Evolutionary conservation across 2,797 vertebrate genomes (phyloP), one percentile per base, ranked within the genome.

Genomic region (Falco berigora): DNA sequence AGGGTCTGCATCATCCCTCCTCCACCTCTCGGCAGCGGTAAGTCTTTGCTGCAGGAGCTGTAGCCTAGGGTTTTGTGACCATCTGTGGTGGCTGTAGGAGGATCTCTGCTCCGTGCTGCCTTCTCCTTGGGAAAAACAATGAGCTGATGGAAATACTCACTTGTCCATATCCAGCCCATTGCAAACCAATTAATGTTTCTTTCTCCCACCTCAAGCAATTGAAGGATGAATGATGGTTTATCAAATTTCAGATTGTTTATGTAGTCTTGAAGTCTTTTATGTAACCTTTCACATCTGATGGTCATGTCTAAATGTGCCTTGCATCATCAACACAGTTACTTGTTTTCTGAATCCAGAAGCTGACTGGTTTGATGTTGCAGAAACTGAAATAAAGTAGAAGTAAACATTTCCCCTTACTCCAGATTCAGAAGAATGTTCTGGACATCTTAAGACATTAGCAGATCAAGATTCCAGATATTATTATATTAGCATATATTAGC

Each of bases 281-380:
- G 32, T 72, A 67, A 44, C 11, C 34, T 77, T 92, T 63, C 20
- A 30, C 30, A 11, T 42, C 11, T 17, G 47, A 10, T 52, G 13
- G 28, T 52, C 1, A 0, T 19, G 3, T 68, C 47, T 62, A 30
- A 85, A 52, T 21, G 14, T 69, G 50, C 67, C 30, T 85, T 59
- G n/a, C 1, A 1, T 25, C n/a, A 5, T 40, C 63, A 40, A 28
- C 13, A 6, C 4, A 7, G 27, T 40, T 58, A 27, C 2, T 3
- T 81, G 36, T 36, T 72, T 92, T 56, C 32, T 72, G 53, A 84
- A 72, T 30, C 36, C 27, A 32, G 23, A 61, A 67, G 19, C 38
- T 62, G n/a, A 32, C 30, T 62, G 21, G 13, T 68, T 62, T 66
- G 44, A 77, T 32, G 44, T 76, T 61, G 13, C 44, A 71, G 68